Evolutionary conservation across 2,888 invertebrate genomes (phyloP).

Genomic region (Ectemnius lituratus): DNA sequence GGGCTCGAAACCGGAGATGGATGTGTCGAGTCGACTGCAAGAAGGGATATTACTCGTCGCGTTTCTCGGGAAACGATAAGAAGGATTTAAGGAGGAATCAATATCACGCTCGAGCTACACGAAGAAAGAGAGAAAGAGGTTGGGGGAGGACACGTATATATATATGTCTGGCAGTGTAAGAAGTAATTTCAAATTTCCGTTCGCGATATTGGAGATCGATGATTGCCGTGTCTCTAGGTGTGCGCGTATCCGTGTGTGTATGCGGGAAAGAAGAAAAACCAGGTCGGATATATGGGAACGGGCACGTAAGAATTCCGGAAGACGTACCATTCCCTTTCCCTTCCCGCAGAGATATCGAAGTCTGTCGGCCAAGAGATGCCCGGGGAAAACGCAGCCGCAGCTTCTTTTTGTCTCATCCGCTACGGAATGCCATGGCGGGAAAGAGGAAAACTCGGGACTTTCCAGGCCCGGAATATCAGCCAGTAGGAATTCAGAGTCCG

Average conservation of each 20-base stretch:
- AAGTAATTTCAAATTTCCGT: slow-evolving; percentile 13
- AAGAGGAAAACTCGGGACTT: background rate
- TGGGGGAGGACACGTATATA: background rate
- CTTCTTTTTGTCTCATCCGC: background rate
- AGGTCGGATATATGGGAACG: background rate
- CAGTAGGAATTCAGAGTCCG: no score
- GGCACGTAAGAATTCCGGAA: slow-evolving; percentile 17
- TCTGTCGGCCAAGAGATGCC: no score
- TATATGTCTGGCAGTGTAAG: slow-evolving; percentile 11
- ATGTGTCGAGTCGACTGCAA: background rate
- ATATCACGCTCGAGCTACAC: slow-evolving; percentile 1
- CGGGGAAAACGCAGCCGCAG: background rate
- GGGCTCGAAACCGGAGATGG: no score
- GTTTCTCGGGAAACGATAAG: slow-evolving; percentile 1
- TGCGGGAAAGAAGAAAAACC: slow-evolving; percentile 3
- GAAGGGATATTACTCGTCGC: slow-evolving; percentile 5
- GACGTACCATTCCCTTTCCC: background rate
- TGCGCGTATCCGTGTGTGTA: no score
- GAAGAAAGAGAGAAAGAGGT: background rate
- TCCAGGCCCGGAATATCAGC: no score
- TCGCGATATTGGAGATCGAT: slow-evolving; percentile 13
- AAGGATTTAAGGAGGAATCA: slow-evolving; percentile 5
- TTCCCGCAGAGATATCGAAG: background rate
- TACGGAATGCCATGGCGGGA: background rate
- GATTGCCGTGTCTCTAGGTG: background rate